Evolutionary conservation across 2,113 vertebrate genomes (phyloP).

Genomic region (Malurus elegans): DNA sequence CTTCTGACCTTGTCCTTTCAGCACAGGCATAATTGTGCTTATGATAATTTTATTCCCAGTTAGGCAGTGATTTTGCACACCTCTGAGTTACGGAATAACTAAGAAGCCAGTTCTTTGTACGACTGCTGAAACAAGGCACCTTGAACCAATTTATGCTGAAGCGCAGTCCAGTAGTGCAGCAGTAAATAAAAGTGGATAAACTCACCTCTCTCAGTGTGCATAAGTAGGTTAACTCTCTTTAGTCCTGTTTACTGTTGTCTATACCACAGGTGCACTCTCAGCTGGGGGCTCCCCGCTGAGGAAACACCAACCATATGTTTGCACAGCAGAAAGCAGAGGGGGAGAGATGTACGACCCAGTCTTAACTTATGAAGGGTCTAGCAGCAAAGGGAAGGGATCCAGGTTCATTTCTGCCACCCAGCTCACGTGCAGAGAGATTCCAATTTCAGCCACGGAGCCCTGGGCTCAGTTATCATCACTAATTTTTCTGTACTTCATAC

Average conservation of each 20-base stretch:
- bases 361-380: neutral
- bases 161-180: neutral
- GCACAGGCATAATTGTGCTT: slow-evolving; percentile 45
- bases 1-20: slow-evolving; percentile 60
- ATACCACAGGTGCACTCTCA: neutral
- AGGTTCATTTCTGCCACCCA: neutral
- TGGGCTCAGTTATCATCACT: neutral
- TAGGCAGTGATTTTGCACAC: slow-evolving; percentile 54
- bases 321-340: neutral
- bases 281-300: neutral
- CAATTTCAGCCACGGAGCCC: neutral
- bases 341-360: neutral
- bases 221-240: slow-evolving; percentile 18
- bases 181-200: slow-evolving; percentile 35
- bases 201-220: neutral
- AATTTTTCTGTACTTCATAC: neutral
- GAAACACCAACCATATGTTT: slow-evolving; percentile 15
- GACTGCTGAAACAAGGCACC: slow-evolving; percentile 21
- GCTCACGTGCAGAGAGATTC: neutral
- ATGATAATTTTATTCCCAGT: slow-evolving; percentile 61
- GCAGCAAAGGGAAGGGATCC: neutral
- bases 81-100: slow-evolving; percentile 49
- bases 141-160: slow-evolving; percentile 55
- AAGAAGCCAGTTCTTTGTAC: slow-evolving; percentile 5
- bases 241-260: neutral